Percentiles rank a stretch among this genome's conserved stretches.
Evolutionary conservation across 2,888 invertebrate genomes (phyloP).

Genomic region (Cheilosia urbana): DNA sequence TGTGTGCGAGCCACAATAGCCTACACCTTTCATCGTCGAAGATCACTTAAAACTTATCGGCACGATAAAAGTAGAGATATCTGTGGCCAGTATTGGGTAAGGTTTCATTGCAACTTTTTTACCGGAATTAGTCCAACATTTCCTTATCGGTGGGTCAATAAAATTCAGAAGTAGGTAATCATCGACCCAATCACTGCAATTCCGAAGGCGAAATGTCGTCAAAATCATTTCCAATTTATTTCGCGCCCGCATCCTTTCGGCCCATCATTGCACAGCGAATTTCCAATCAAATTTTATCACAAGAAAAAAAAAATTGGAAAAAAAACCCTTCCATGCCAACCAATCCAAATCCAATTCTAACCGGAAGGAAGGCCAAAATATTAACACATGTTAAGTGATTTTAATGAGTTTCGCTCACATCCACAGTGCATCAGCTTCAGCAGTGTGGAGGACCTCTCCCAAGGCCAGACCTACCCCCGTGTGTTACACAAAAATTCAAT

Average conservation of each 20-base stretch:
- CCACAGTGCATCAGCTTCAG: not conserved
- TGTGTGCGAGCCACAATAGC: no score
- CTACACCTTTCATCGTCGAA: no score
- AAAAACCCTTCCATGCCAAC: constrained; percentile 22
- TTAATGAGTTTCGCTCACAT: constrained; percentile 64
- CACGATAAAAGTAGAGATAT: no score
- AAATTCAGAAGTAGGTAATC: no score
- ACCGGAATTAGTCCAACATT: no score
- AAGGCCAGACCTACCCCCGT: constrained; percentile 31
- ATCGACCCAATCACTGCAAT: no score
- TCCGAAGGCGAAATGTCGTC: not conserved
- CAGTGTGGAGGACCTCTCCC: not conserved
- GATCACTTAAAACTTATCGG: no score
- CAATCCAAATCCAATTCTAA: constrained; percentile 72
- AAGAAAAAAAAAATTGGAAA: not conserved
- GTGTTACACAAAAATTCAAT: constrained; percentile 83
- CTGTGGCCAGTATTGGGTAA: no score
- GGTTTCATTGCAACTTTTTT: no score
- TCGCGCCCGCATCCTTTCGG: not conserved
- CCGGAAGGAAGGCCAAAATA: constrained; percentile 72
- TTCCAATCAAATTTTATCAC: constrained; percentile 24
- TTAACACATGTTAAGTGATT: constrained; percentile 74
- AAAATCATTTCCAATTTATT: constrained; percentile 24
- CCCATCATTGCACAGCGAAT: not conserved
- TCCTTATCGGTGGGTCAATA: no score